Evolutionary conservation across 2,888 invertebrate genomes (phyloP), one percentile per base, ranked within the genome.

Genomic region (Dicyrtomina minuta): DNA sequence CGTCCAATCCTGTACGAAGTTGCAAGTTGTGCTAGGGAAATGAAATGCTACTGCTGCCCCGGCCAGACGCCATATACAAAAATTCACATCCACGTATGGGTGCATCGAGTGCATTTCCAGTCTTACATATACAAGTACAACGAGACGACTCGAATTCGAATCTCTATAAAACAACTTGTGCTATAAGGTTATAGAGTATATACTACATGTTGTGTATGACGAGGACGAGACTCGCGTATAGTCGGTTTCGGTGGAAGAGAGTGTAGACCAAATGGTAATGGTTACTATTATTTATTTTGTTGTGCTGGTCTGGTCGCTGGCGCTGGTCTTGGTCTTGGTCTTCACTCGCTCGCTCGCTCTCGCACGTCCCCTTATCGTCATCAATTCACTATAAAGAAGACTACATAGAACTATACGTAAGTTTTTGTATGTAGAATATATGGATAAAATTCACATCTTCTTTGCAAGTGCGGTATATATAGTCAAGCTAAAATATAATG

Each of bases 61-160:
- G 55, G 55, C 26, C 55, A 55, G 55, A 55, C 55, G 55, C 55
- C 55, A 55, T 55, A 55, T 55, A 55, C 55, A 55, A 55, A 33
- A 33, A 33, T 33, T 33, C 33, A 33, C 27, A 27, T 55, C 15
- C 27, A 55, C 55, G 55, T 55, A 55, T 55, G 26, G 55, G 55
- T 55, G 55, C 55, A 55, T 55, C 55, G 55, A 55, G 55, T 55
- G 55, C 55, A 55, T 55, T 55, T 55, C 55, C 33, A 33, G 4
- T 33, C 33, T 33, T 33, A 3, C 8, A 33, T 33, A 8, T 5
- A 33, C 33, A 33, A 8, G 33, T 33, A 33, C 33, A 33, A 33
- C 33, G 8, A 3, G 8, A 33, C 33, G 4, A 3, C 4, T 33
- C 33, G 8, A 8, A 3, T 33, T 33, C 8, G 3, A 33, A 33